Percentiles rank a stretch among this genome's conserved stretches.
phyloP scores from a whole-genome alignment of 2,888 invertebrate genomes.

The Smittia sp. region DNA sequence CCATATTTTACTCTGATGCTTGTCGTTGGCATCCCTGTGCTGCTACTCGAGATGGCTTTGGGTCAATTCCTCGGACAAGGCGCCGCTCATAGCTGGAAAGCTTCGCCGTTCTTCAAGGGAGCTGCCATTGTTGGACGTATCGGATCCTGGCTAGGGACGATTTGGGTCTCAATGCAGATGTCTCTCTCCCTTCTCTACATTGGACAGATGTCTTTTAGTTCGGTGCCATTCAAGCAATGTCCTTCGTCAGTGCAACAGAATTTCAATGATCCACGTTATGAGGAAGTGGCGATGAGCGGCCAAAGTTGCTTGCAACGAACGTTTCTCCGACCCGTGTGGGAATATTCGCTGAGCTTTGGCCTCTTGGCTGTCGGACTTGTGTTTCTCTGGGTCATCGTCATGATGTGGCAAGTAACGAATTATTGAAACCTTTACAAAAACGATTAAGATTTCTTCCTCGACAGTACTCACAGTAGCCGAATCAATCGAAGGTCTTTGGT shows the following conservation, averaged over 20 bases:
- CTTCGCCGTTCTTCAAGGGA: slow-evolving; percentile 54
- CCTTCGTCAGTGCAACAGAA: slow-evolving; percentile 43
- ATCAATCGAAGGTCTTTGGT: slow-evolving; percentile 50
- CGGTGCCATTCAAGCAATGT: slow-evolving; percentile 52
- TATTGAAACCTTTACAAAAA: not conserved
- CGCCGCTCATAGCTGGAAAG: slow-evolving; percentile 53
- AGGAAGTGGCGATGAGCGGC: slow-evolving; percentile 47
- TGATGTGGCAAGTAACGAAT: slow-evolving; percentile 49
- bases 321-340: slow-evolving; percentile 53
- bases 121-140: slow-evolving; percentile 53
- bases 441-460: not conserved
- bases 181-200: slow-evolving; percentile 52
- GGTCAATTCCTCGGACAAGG: slow-evolving; percentile 55
- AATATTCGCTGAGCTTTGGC: slow-evolving; percentile 52
- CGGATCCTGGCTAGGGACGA: slow-evolving; percentile 52
- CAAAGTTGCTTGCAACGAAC: slow-evolving; percentile 52
- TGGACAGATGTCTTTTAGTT: slow-evolving; percentile 51
- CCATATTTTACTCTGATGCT: slow-evolving; percentile 52
- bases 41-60: slow-evolving; percentile 53
- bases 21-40: slow-evolving; percentile 54
- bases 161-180: slow-evolving; percentile 53
- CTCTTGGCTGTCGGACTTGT: slow-evolving; percentile 51
- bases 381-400: slow-evolving; percentile 52
- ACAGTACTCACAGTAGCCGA: slow-evolving; percentile 52
- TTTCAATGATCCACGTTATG: not conserved